phyloP scores from a whole-genome alignment of 2,113 vertebrate genomes.

The Pleuronectes platessa region DNA sequence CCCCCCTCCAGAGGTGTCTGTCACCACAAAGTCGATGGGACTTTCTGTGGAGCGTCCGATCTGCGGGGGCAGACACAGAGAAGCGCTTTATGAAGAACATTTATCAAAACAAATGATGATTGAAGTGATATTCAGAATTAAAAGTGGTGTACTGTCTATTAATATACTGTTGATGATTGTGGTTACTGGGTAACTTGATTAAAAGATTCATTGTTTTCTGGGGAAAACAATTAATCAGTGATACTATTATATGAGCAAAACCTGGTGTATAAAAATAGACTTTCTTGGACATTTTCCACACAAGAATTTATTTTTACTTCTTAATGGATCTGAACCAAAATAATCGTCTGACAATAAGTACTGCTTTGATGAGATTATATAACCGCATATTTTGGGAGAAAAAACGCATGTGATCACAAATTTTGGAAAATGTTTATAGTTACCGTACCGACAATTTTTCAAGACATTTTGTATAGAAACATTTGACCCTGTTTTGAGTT shows the following conservation, averaged over 20 bases:
- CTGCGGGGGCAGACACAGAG: slow-evolving; percentile 68
- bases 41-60: slow-evolving; percentile 97
- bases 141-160: neutral
- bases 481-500: neutral
- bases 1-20: slow-evolving; percentile 88
- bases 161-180: neutral
- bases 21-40: slow-evolving; percentile 98
- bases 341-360: slow-evolving; percentile 11
- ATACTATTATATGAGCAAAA: slow-evolving; percentile 15
- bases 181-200: neutral
- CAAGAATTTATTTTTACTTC: slow-evolving; percentile 4
- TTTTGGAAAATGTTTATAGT: neutral
- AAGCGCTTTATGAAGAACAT: neutral
- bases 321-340: slow-evolving; percentile 26
- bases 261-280: slow-evolving; percentile 46
- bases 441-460: neutral
- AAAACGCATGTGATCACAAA: neutral
- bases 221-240: neutral
- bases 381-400: slow-evolving; percentile 46
- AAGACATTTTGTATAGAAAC: neutral
- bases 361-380: slow-evolving; percentile 40
- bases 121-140: too few relatives aligned
- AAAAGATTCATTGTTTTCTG: neutral
- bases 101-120: slow-evolving; percentile 7
- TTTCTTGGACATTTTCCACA: slow-evolving; percentile 15